phyloP scores from a whole-genome alignment of 2,888 invertebrate genomes.

The Aphidoletes aphidimyza region DNA sequence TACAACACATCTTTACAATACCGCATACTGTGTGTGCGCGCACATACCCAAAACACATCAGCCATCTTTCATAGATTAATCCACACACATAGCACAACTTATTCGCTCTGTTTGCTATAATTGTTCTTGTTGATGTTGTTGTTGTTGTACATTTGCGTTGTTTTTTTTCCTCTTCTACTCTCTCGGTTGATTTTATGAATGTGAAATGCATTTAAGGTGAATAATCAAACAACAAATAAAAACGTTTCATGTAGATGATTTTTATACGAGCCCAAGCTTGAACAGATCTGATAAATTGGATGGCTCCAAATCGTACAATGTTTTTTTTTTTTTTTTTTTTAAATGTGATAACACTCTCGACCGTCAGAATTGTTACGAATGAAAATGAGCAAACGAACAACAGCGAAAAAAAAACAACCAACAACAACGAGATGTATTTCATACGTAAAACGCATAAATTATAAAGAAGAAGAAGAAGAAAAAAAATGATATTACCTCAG shows the following conservation, averaged over 20 bases:
- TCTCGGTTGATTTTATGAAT: not conserved
- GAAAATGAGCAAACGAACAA: not conserved
- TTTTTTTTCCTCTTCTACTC: not conserved
- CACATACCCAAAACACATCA: slow-evolving; percentile 39
- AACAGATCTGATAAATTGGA: slow-evolving; percentile 19
- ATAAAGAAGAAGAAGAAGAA: not conserved
- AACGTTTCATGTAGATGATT: not conserved
- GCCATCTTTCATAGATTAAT: slow-evolving; percentile 20
- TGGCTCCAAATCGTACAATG: not conserved
- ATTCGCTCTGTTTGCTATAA: slow-evolving; percentile 31
- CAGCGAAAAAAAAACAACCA: too few species aligned
- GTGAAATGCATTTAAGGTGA: slow-evolving; percentile 28
- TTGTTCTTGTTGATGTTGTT: not conserved
- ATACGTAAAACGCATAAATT: slow-evolving; percentile 11
- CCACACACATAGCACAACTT: not conserved
- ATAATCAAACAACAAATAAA: slow-evolving; percentile 30
- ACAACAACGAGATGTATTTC: slow-evolving; percentile 50
- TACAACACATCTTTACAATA: not conserved
- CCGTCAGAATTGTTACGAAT: not conserved
- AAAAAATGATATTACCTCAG: not conserved
- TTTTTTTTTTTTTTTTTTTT: too few species aligned
- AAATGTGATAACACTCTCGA: not conserved
- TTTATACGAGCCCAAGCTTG: too few species aligned
- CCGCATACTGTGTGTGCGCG: slow-evolving; percentile 31
- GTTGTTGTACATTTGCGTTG: too few species aligned